Evolutionary conservation across 2,113 vertebrate genomes (phyloP), one percentile per base, ranked within the genome.

Genomic region (Psittacus erithacus): DNA sequence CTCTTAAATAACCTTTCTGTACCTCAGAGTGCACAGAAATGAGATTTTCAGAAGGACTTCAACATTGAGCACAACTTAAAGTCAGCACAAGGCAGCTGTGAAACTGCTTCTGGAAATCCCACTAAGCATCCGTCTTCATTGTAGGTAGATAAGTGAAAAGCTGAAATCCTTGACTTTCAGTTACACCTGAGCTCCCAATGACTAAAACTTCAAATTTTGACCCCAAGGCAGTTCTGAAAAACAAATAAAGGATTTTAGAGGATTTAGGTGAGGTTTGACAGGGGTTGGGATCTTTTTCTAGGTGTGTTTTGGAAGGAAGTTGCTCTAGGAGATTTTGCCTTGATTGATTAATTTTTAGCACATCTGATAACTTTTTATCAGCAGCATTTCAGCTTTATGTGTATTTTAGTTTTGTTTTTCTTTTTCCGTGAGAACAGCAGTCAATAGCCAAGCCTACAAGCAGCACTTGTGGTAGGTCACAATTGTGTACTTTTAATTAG

Each of bases 301-400:
- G 7, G 4, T 31, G 2, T 78, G 77, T 63, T 86, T 84, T 73
- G 43, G 1, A 64, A 85, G 63, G 55, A 82, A 39, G 13, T 60
- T 88, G 35, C 88, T 88, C 9, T 55, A 50, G 76, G 90, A 88
- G 46, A 49, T 93, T 78, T 88, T 84, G 43, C 69, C 71, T 77
- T 64, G 80, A 77, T 80, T 86, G 79, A 88, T 81, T 92, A 7
- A 60, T 87, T 95, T 91, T 90, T 77, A 35, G n/a, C 93, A 68
- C 43, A 63, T 81, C 71, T 16, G 39, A 86, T 81, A 88, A 53
- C 3, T 86, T 77, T 85, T 94, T 93, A 71, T 90, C 86, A 82
- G 57, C 65, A 65, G 12, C 41, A 15, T 87, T 92, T 94, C 90
- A 86, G 65, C 57, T 25, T 84, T 76, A 4, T 46, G 39, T 88